Base-by-base conservation (phyloP, 2,797 vertebrate species). In the Bovichtus diacanthus region DNA sequence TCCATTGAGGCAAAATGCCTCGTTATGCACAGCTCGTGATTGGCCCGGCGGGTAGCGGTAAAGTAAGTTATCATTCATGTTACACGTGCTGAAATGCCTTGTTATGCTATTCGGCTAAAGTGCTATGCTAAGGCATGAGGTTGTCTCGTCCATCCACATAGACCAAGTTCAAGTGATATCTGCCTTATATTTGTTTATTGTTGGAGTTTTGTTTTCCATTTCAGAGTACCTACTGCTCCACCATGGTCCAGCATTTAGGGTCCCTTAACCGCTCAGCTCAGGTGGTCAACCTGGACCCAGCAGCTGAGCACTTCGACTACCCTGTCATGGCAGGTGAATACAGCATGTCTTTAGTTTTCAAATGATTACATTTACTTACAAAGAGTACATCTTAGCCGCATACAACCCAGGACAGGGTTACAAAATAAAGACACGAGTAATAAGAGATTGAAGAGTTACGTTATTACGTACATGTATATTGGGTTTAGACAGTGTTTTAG, bases 221-320 rank as follows among this genome's bases (percentile, higher is more conserved):
- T 29, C 93, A 99, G 98, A 99, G 98, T 87, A 99, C 97, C 0
- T 99, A 99, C 92, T 99, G 98, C 81, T 91, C 97, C 87, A 98
- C 96, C 44, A 94, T 99, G 94, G 88, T 97, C 81, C 96, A 99
- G 70, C 98, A 99, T 82, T 95, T 94, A 4, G 95, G 95, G 88
- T 44, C 94, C 44, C 85, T 98, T 49, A 96, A 95, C 88, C 96
- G 98, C 25, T 96, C 96, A 0, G 96, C 98, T 18, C 98, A 98
- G 76, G 98, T 99, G 63, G 97, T 99, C 2, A 99, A 99, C 83
- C 92, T 99, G 63, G 98, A 99, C 83, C 98, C 98, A 3, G 98
- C 98, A 0, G 97, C 98, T 0, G 98, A 99, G 58, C 94, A 96
- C 77, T 99, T 99, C 88, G 91, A 89, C 80, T 99, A 98, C 66